Evolutionary conservation across 2,113 vertebrate genomes (phyloP).

Genomic region (Balaenoptera acutorostrata): DNA sequence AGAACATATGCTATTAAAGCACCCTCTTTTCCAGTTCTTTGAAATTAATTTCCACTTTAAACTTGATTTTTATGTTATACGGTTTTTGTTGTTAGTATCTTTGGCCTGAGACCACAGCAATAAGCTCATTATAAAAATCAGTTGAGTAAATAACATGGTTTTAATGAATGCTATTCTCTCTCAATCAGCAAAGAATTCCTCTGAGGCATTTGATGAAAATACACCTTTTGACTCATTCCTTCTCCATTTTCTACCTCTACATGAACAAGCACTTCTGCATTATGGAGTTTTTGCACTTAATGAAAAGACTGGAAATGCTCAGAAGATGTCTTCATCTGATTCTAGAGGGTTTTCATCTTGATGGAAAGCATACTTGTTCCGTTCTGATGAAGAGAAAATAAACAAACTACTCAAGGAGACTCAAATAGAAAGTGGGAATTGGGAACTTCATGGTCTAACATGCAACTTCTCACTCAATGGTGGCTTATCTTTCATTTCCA

Average conservation of each 20-base stretch:
- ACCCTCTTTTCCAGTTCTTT: constrained; percentile 12
- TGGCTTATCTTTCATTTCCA: background rate
- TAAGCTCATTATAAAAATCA: constrained; percentile 42
- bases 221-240: background rate
- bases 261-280: background rate
- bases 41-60: constrained; percentile 29
- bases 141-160: background rate
- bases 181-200: background rate
- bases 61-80: background rate
- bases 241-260: background rate
- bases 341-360: background rate
- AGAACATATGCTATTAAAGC: constrained; percentile 4
- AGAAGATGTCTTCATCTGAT: background rate
- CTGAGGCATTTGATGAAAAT: background rate
- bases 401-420: background rate
- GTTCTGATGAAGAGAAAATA: constrained; percentile 21
- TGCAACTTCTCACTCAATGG: background rate
- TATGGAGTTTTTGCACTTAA: background rate
- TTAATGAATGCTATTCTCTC: constrained; percentile 6
- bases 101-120: background rate
- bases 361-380: background rate
- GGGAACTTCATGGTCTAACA: background rate
- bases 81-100: background rate
- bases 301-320: background rate
- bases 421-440: background rate